Evolutionary conservation across 2,113 vertebrate genomes (phyloP).

Genomic region (Oreotrochilus melanogaster): DNA sequence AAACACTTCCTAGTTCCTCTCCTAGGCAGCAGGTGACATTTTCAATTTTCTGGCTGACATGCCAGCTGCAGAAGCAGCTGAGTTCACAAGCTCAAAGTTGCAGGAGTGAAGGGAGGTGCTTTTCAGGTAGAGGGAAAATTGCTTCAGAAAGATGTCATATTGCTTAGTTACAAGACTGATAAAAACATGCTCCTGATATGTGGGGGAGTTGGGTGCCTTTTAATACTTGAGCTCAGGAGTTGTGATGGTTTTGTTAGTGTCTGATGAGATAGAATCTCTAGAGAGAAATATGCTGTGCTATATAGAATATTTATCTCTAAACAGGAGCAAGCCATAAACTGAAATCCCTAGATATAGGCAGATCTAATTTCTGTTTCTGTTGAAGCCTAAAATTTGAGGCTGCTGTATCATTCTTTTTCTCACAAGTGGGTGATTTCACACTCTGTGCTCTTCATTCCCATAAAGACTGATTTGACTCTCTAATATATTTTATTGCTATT

Average conservation of each 20-base stretch:
- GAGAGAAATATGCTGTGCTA: not conserved
- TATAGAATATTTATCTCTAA: not conserved
- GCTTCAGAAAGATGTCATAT: not conserved
- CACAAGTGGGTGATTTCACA: not conserved
- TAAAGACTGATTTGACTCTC: constrained; percentile 39
- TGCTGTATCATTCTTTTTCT: not conserved
- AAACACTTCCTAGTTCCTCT: not conserved
- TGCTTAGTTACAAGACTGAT: not conserved
- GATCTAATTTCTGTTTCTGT: not conserved
- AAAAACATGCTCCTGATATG: not conserved
- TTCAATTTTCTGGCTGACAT: not conserved
- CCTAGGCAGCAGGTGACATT: not conserved
- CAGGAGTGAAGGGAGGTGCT: not conserved
- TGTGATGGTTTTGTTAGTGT: not conserved
- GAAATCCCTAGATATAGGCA: not conserved
- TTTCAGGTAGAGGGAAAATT: not conserved
- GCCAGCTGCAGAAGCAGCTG: not conserved
- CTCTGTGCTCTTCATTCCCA: not conserved
- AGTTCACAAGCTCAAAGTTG: not conserved
- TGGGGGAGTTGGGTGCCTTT: not conserved
- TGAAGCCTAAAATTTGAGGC: not conserved
- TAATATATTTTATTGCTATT: constrained; percentile 35
- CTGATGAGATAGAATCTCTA: not conserved
- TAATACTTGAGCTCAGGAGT: not conserved
- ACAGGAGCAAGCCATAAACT: not conserved